A percentile compares a stretch with the other conserved stretches of the same genome.
Conservation (phyloP, 2,888 invertebrate species). For the Perdita meconis region DNA sequence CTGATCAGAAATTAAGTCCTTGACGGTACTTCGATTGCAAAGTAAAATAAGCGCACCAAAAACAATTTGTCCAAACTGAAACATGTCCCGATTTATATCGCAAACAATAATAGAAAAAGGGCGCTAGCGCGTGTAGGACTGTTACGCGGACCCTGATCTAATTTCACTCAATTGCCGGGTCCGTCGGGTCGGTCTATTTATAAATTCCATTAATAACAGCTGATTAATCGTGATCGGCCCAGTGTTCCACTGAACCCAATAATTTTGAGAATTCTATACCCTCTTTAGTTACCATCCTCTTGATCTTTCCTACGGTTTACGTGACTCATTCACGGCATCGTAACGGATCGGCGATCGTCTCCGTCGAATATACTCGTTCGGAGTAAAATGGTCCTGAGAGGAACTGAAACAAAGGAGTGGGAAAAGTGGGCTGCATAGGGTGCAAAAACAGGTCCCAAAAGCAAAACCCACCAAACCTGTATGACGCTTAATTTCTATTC, state of each 20-base stretch:
- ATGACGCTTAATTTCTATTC: constrained; percentile 46
- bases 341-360: not conserved
- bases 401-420: not conserved
- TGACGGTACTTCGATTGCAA: too few relatives aligned
- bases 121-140: constrained; percentile 31
- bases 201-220: constrained; percentile 42
- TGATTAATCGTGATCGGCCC: constrained; percentile 36
- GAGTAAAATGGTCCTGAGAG: not conserved
- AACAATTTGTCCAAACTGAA: too few relatives aligned
- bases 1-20: too few relatives aligned
- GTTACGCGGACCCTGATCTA: constrained; percentile 42
- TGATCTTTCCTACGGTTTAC: too few relatives aligned
- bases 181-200: constrained; percentile 48
- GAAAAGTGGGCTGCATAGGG: constrained; percentile 11
- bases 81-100: not conserved
- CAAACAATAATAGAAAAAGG: constrained; percentile 15
- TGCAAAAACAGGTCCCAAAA: constrained; percentile 45
- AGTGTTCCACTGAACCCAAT: not conserved
- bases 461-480: constrained; percentile 55
- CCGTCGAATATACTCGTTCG: too few relatives aligned
- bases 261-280: constrained; percentile 21
- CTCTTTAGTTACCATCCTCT: too few relatives aligned
- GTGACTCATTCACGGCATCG: not conserved
- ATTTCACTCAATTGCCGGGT: constrained; percentile 54
- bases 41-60: too few relatives aligned